A percentile compares a stretch with the other conserved stretches of the same genome.
Conservation (phyloP, 1,140 invertebrate genomes). For the Tribolium castaneum region DNA sequence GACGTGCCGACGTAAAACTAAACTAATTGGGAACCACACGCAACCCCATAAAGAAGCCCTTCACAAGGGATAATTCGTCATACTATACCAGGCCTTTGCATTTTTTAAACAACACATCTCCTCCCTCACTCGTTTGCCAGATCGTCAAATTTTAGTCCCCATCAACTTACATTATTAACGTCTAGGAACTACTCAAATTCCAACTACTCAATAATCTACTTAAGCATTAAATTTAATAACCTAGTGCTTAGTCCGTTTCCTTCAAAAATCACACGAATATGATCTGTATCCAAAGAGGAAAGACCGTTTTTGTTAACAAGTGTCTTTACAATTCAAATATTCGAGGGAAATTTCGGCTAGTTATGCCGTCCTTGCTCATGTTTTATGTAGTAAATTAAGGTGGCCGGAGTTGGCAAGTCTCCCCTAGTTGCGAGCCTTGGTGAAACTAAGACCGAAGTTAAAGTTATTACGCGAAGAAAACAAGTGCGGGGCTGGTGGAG, state of each 20-base stretch:
- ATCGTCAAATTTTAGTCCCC: neutral
- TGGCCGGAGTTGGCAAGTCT: neutral
- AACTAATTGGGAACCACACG: slow-evolving; percentile 16
- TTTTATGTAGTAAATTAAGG: too few relatives aligned
- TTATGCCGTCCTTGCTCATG: too few relatives aligned
- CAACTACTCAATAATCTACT: too few relatives aligned
- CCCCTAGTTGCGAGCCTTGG: neutral
- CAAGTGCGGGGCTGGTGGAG: slow-evolving; percentile 3
- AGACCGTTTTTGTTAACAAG: too few relatives aligned
- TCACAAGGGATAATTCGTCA: neutral
- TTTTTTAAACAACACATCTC: neutral
- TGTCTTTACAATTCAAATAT: too few relatives aligned
- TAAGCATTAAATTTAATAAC: too few relatives aligned
- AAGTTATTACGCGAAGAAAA: slow-evolving; percentile 31
- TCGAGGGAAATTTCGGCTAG: too few relatives aligned
- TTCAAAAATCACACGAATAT: too few relatives aligned
- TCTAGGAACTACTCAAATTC: too few relatives aligned
- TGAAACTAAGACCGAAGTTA: neutral
- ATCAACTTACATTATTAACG: neutral
- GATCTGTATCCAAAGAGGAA: too few relatives aligned
- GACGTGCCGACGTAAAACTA: slow-evolving; percentile 17
- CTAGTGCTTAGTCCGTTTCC: too few relatives aligned
- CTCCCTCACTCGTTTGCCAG: neutral
- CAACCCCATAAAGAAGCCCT: neutral
- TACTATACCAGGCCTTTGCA: neutral